Conservation (phyloP, 2,797 vertebrate species). For the Potorous gilbertii region DNA sequence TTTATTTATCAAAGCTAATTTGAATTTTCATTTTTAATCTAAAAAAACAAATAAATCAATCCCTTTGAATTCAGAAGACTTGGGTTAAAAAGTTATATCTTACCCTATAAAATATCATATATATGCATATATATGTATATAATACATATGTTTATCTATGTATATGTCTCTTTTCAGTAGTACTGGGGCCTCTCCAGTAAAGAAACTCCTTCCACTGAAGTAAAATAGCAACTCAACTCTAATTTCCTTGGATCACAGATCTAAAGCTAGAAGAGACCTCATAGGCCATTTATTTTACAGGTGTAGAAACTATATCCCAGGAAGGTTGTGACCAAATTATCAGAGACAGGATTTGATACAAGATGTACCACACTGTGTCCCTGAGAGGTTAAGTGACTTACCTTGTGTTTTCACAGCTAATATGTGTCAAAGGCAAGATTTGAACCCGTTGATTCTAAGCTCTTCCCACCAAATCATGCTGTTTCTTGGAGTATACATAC, state of each 20-base stretch:
- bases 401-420: neutral
- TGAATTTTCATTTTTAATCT: too few species aligned
- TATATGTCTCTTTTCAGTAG: too few species aligned
- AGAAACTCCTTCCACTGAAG: neutral
- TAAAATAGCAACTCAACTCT: neutral
- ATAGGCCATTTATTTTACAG: neutral
- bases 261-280: neutral
- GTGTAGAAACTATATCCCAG: neutral
- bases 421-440: neutral
- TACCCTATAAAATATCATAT: too few species aligned
- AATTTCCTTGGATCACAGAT: neutral
- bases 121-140: too few species aligned
- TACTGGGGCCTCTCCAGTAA: neutral
- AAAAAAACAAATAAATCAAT: too few species aligned
- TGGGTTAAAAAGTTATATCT: too few species aligned
- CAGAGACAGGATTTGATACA: neutral
- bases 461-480: neutral
- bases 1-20: too few species aligned
- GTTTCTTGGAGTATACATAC: neutral
- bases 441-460: neutral
- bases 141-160: too few species aligned
- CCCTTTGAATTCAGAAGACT: too few species aligned
- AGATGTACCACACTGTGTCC: neutral
- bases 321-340: neutral
- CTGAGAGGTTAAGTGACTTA: neutral